These are phyloP conservation scores for Nannoperca australis DNA, from an alignment of 2,797 vertebrate genomes.

Conservation along the genomic window DNA sequence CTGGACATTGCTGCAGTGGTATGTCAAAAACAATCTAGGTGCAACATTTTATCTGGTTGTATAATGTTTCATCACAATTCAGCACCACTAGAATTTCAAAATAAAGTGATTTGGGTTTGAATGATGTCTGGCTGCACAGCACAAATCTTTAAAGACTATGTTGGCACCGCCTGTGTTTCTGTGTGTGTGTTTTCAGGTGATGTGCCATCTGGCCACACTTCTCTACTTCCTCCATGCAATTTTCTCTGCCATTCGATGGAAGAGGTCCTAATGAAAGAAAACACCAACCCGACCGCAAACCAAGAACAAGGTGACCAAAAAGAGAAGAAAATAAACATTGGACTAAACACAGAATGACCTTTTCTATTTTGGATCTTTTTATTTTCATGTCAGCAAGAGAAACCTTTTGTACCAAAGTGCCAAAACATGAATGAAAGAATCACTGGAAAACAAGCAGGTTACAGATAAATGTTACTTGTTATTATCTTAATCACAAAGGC, in stretches of 20 bases:
- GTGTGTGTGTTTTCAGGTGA: slow-evolving; percentile 71
- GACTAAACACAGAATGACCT: neutral
- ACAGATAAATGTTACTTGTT: neutral
- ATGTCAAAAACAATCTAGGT: slow-evolving; percentile 8
- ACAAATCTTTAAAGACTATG: neutral
- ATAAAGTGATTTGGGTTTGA: neutral
- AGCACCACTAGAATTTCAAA: neutral
- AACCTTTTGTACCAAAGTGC: neutral
- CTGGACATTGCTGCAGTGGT: slow-evolving; percentile 83
- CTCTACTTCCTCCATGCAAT: slow-evolving; percentile 82
- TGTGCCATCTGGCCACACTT: slow-evolving; percentile 77
- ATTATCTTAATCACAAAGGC: neutral
- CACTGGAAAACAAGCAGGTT: slow-evolving; percentile 1
- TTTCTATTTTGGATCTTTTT: neutral
- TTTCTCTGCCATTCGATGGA: slow-evolving; percentile 82
- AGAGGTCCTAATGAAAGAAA: slow-evolving; percentile 64
- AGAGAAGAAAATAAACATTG: neutral
- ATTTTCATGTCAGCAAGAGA: neutral
- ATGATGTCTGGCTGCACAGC: neutral
- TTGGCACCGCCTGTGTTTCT: neutral
- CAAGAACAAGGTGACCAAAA: slow-evolving; percentile 8
- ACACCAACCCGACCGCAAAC: neutral
- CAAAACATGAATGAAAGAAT: neutral
- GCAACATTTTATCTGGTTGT: neutral
- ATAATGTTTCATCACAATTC: neutral